phyloP scores from a whole-genome alignment of 2,113 vertebrate genomes.

The Takifugu flavidus region DNA sequence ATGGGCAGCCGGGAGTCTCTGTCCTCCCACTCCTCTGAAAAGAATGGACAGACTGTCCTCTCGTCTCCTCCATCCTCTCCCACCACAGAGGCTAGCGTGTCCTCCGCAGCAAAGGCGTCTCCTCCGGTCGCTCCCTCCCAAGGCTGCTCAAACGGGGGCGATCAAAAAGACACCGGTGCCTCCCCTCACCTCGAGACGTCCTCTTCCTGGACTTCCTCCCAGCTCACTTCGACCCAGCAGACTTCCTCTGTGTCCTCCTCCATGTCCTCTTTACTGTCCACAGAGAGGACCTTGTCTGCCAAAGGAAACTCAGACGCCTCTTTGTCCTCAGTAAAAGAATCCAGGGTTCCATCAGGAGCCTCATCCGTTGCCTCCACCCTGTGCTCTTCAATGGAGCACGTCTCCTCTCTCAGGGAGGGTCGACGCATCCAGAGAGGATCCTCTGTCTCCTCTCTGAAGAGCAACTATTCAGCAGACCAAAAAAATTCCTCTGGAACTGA shows the following conservation, averaged over 20 bases:
- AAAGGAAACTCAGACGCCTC: slow-evolving; percentile 64
- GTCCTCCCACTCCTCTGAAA: slow-evolving; percentile 97
- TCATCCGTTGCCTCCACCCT: slow-evolving; percentile 38
- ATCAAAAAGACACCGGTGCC: slow-evolving; percentile 9
- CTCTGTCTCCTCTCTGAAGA: slow-evolving; percentile 54
- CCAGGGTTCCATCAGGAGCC: slow-evolving; percentile 36
- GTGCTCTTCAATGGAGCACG: slow-evolving; percentile 6
- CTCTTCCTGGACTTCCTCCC: slow-evolving; percentile 54
- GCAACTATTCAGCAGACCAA: slow-evolving; percentile 27
- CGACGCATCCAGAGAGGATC: slow-evolving; percentile 31
- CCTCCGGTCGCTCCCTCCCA: slow-evolving; percentile 36
- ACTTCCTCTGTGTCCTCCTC: slow-evolving; percentile 87
- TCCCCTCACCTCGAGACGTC: slow-evolving; percentile 29
- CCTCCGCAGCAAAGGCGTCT: slow-evolving; percentile 20
- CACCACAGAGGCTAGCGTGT: slow-evolving; percentile 20
- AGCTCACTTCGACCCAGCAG: slow-evolving; percentile 73
- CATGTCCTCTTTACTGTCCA: slow-evolving; percentile 85
- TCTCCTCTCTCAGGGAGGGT: slow-evolving; percentile 32
- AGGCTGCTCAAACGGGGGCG: slow-evolving; percentile 27
- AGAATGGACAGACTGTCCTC: slow-evolving; percentile 82
- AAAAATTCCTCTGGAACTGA: slow-evolving; percentile 17
- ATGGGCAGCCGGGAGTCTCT: slow-evolving; percentile 97
- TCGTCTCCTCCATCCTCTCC: slow-evolving; percentile 72
- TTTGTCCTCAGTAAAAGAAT: slow-evolving; percentile 48
- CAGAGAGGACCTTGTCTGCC: slow-evolving; percentile 78